Evolutionary conservation across 2,888 invertebrate genomes (phyloP), one percentile per base, ranked within the genome.

Genomic region (Rosalia funebris): DNA sequence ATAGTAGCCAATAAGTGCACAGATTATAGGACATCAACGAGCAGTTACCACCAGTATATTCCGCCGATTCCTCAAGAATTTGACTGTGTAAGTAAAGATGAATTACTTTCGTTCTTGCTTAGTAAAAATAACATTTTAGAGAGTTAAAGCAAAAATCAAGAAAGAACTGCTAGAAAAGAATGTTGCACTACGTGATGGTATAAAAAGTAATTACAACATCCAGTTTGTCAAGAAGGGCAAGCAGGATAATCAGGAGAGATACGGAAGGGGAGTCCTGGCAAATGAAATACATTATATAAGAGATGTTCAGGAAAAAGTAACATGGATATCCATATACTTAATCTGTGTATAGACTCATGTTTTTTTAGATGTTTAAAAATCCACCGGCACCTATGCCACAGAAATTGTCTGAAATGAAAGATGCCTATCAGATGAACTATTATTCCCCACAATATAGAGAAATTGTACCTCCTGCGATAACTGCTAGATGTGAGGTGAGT

Each of bases 11-110:
- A 69, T 50, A 78, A 77, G 62, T 71, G 74, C 41, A 72, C 77
- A 7, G 80, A 81, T 71, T 80, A 76, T 55, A 66, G 79, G 36
- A 79, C 79, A 14, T 72, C 73, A 9, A 76, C 75, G 15, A 66
- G 71, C 14, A 70, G 63, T 16, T 74, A 73, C 63, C 79, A 79
- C 58, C 60, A 67, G 42, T 71, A 70, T 58, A 73, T 76, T 31
- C 77, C 79, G 12, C 68, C 71, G 11, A 61, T 73, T 45, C 72
- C 77, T 1, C 77, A 78, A 68, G 72, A 79, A 62, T 80, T 75
- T 60, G 78, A 79, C 58, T 74, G 75, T 56, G 79, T 79, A 73
- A 71, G 75, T 73, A 60, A 17, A 12, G 4, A 14, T 31, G 20
- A n/a, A 17, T 36, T 12, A 25, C 19, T 37, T 48, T 44, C 44